phyloP scores from a whole-genome alignment of 2,797 vertebrate species.

The Enteromius radiatus region DNA sequence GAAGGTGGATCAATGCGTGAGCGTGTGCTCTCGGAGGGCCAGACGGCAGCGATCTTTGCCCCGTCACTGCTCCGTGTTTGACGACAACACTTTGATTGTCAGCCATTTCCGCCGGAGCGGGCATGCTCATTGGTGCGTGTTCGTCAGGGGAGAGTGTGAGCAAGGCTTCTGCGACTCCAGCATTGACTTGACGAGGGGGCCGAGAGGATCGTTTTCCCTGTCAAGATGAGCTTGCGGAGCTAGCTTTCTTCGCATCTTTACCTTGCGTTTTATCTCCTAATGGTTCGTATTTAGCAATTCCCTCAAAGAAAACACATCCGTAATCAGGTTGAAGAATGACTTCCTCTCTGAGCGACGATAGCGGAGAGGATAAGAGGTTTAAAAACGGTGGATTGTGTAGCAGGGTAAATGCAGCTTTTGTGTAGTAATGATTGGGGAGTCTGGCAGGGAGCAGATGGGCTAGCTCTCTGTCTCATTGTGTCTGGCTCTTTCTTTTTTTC shows the following conservation, averaged over 20 bases:
- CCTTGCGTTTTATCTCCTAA: not conserved
- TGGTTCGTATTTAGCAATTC: conserved; percentile 15
- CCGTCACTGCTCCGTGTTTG: conserved; percentile 54
- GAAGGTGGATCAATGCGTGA: conserved; percentile 59
- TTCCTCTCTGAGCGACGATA: conserved; percentile 64
- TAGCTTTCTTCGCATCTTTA: not conserved
- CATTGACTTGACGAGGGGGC: conserved; percentile 36
- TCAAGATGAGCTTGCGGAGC: conserved; percentile 16
- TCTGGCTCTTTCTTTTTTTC: conserved; percentile 71
- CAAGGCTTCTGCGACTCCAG: not conserved
- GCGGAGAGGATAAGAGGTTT: conserved; percentile 86
- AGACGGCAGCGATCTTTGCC: conserved; percentile 58
- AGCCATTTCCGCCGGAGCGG: conserved; percentile 56
- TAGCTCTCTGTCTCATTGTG: conserved; percentile 84
- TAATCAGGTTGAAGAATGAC: conserved; percentile 51
- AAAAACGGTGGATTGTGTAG: conserved; percentile 83
- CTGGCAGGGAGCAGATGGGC: conserved; percentile 90
- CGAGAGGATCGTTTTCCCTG: conserved; percentile 35
- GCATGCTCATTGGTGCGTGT: conserved; percentile 54
- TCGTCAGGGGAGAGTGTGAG: conserved; percentile 53
- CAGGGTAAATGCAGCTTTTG: conserved; percentile 93
- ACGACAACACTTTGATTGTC: conserved; percentile 63
- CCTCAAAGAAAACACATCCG: not conserved
- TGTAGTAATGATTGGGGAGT: conserved; percentile 86
- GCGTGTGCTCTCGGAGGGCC: conserved; percentile 48